phyloP scores from a whole-genome alignment of 2,888 invertebrate genomes.

The Nephrocerus scutellatus region DNA sequence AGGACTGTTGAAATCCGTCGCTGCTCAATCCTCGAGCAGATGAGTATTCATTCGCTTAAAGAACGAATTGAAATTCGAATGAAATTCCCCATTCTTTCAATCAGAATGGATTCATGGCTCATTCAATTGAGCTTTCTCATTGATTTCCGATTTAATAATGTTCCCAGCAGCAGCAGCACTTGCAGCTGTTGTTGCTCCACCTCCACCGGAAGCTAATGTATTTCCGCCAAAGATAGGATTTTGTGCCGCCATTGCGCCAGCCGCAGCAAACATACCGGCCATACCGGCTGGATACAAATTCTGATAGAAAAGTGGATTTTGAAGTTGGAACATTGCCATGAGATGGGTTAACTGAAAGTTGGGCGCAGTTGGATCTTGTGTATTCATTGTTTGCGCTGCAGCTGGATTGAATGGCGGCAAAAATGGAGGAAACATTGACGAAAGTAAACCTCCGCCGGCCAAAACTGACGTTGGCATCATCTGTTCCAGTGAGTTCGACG shows the following conservation, averaged over 20 bases:
- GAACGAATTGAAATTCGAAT: no score
- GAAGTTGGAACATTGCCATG: constrained; percentile 43
- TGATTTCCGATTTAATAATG: constrained; percentile 31
- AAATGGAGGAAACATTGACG: constrained; percentile 26
- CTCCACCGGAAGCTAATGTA: constrained; percentile 29
- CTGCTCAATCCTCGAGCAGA: no score
- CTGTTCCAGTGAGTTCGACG: background rate
- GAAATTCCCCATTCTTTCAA: no score
- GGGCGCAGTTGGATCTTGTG: constrained; percentile 28
- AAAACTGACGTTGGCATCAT: constrained; percentile 4
- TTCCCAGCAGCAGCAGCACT: constrained; percentile 26
- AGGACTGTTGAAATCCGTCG: no score
- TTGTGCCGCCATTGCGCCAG: constrained; percentile 17
- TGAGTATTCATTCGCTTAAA: no score
- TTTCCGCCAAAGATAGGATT: constrained; percentile 21
- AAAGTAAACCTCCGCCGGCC: no score
- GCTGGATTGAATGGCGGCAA: constrained; percentile 29
- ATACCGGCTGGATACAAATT: constrained; percentile 40
- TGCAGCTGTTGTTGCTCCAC: constrained; percentile 34
- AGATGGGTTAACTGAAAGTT: constrained; percentile 42
- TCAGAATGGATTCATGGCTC: no score
- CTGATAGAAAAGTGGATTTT: constrained; percentile 45
- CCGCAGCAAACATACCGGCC: constrained; percentile 23
- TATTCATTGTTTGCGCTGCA: constrained; percentile 11
- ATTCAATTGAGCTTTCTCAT: constrained; percentile 32